Evolutionary conservation across 2,888 invertebrate species (phyloP), one percentile per base, ranked within the genome.

Genomic region (Piscicola geometra): DNA sequence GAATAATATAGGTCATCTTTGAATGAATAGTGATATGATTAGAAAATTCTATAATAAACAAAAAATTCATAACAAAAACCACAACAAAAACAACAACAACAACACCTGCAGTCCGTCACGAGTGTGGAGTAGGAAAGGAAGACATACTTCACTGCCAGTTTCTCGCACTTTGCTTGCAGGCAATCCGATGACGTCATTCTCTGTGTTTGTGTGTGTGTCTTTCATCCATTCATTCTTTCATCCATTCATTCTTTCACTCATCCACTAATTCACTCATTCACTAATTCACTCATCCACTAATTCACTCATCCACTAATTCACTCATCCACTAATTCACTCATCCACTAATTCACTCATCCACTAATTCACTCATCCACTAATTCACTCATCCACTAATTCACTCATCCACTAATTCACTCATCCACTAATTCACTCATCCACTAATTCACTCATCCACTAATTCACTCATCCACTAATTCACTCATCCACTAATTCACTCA

Each of bases 401-500:
- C n/a, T n/a, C 30, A 12, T 64, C 21, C 64, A 64, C 21, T 64
- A 5, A 64, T 64, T 64, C n/a, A 3, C 30, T 21, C 64, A 64
- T 64, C 30, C 64, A 64, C n/a, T 64, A 5, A 5, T 28, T 21
- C 30, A 30, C 9, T 64, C 64, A 64, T 64, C 30, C 64, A 5
- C 30, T 21, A 5, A 64, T 64, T 21, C 64, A 64, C 30, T 64
- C 30, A 5, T 64, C 28, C 64, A 64, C 21, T 64, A 3, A 64
- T 64, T n/a, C 3, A 5, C 21, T 64, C 30, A 64, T 64, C 30
- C 64, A 64, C 64, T 64, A 0, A 73, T 71, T 36, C 52, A 75
- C 33, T 33, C 18, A 69, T 47, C 64, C 25, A 12, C 25, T 32
- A 21, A 28, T 41, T 15, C 41, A 41, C 41, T 41, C 41, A 9